Conservation (phyloP, 2,888 invertebrate species). For the Troilus luridus region DNA sequence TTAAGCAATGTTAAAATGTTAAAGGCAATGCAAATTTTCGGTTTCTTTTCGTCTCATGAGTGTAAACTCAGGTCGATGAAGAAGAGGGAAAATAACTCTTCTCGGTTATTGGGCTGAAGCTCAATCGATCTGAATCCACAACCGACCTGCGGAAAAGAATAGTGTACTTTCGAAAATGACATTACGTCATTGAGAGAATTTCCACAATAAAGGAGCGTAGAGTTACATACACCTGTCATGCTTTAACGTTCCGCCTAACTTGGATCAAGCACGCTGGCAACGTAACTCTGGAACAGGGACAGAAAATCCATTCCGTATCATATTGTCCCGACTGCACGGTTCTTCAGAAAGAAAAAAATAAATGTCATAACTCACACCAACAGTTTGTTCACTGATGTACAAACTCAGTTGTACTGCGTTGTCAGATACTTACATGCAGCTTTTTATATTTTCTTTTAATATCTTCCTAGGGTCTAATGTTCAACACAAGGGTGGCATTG, state of each 20-base stretch:
- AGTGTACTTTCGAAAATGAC: constrained; percentile 50
- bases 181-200: constrained; percentile 49
- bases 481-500: constrained; percentile 6
- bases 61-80: background rate
- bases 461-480: background rate
- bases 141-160: constrained; percentile 41
- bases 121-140: constrained; percentile 39
- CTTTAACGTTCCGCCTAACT: constrained; percentile 56
- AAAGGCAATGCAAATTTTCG: background rate
- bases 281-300: constrained; percentile 57
- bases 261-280: constrained; percentile 57
- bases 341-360: constrained; percentile 38
- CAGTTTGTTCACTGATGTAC: background rate
- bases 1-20: background rate
- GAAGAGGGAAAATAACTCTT: background rate
- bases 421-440: background rate
- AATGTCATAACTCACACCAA: constrained; percentile 40
- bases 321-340: constrained; percentile 48
- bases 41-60: background rate
- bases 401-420: background rate
- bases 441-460: background rate
- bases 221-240: constrained; percentile 56
- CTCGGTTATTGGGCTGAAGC: background rate
- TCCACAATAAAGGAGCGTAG: constrained; percentile 30
- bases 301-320: constrained; percentile 57